Evolutionary conservation across 2,797 vertebrate species (phyloP), one percentile per base, ranked within the genome.

Genomic region (Knipowitschia caucasica): DNA sequence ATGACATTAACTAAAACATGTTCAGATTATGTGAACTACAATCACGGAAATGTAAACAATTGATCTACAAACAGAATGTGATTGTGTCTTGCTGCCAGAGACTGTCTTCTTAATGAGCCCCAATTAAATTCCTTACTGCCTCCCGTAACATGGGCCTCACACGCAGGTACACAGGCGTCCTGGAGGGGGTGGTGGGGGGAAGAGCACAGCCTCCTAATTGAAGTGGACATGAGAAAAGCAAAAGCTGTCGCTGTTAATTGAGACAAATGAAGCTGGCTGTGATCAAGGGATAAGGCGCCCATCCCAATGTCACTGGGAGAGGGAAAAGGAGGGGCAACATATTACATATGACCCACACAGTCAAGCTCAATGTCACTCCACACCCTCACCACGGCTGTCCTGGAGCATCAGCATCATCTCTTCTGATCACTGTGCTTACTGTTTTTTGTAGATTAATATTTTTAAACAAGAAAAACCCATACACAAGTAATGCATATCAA

Each of bases 241-340:
- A 82, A 88, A 77, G 60, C 80, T 88, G 86, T 88, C 78, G 30
- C 33, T 21, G 54, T 71, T 89, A 90, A 90, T 89, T 86, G 79
- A 87, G 88, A 90, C 78, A 87, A 88, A 91, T 89, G 75, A 83
- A 73, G 67, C 59, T 56, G 53, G 62, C 33, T 59, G 62, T 80
- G 81, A 89, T 88, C 76, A 86, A 84, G 71, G 71, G 65, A 85
- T 80, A 78, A 80, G 73, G 62, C 56, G 58, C 59, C 57, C 55
- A 64, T 74, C 67, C 82, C 84, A 82, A 78, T 77, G 79, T 85
- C 82, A 83, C 66, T 50, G 52, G 63, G 58, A 75, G 68, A 66
- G 53, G 59, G 49, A 75, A 38, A 36, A 34, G 39, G 38, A 15
- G 53, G 18, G 26, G 29, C 17, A 75, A 39, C 25, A 15, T 52